Evolutionary conservation across 2,888 invertebrate species (phyloP).

Genomic region (Athripsodes cinereus): DNA sequence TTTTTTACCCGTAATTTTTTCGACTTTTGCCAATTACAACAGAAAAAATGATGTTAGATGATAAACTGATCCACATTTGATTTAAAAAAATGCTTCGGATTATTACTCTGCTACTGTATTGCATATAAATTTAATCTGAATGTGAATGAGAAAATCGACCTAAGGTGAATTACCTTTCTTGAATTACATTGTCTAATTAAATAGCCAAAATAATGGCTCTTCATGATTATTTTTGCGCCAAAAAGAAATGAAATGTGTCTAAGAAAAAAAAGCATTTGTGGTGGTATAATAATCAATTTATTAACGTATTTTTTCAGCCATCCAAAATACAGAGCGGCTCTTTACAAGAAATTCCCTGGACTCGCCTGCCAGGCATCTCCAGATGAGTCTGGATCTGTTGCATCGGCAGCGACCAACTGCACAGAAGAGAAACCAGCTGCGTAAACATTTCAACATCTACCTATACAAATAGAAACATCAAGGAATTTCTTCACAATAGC

Average conservation of each 20-base stretch:
- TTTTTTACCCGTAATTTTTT: too few relatives aligned
- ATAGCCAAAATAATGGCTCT: background rate
- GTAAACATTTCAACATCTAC: background rate
- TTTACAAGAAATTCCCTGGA: conserved; percentile 60
- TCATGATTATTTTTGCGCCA: too few relatives aligned
- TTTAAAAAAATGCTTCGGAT: too few relatives aligned
- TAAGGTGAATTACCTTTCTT: too few relatives aligned
- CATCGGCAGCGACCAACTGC: conserved; percentile 62
- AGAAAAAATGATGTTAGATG: too few relatives aligned
- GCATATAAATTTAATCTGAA: too few relatives aligned
- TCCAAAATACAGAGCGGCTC: conserved; percentile 58
- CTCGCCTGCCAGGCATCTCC: conserved; percentile 45
- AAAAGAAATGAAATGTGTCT: too few relatives aligned
- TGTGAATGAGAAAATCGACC: too few relatives aligned
- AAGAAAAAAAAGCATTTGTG: background rate
- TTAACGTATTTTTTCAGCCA: conserved; percentile 41
- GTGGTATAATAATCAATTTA: background rate
- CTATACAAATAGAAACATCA: conserved; percentile 2
- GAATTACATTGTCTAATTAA: too few relatives aligned
- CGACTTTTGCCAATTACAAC: too few relatives aligned
- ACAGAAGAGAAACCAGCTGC: conserved; percentile 33
- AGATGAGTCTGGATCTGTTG: conserved; percentile 50
- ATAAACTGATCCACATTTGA: too few relatives aligned
- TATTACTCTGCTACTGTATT: too few relatives aligned
- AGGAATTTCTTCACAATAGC: background rate